phyloP scores from a whole-genome alignment of 2,113 vertebrate species.

The Gymnogyps californianus region DNA sequence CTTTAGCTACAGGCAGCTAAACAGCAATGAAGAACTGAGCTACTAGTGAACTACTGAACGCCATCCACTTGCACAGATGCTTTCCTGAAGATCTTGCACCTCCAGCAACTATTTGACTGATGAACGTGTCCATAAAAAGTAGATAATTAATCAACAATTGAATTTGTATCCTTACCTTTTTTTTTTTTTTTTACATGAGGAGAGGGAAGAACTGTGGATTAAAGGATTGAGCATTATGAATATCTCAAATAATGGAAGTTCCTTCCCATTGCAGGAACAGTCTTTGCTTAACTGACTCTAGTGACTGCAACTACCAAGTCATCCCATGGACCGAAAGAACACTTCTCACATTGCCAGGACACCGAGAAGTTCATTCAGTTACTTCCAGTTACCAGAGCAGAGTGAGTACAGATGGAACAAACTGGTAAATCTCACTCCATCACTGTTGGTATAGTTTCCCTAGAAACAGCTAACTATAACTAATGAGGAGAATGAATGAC shows the following conservation, averaged over 20 bases:
- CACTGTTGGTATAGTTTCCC: not conserved
- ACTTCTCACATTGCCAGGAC: not conserved
- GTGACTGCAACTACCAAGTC: not conserved
- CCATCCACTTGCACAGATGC: not conserved
- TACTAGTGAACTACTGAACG: not conserved
- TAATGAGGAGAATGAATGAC: not conserved
- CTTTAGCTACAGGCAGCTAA: not conserved
- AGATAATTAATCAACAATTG: not conserved
- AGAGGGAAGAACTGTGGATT: not conserved
- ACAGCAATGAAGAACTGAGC: not conserved
- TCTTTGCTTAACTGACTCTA: not conserved
- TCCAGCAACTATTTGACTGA: not conserved
- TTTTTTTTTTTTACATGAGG: not conserved
- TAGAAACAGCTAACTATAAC: not conserved
- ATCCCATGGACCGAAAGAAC: not conserved
- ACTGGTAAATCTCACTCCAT: not conserved
- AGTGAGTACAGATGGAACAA: not conserved
- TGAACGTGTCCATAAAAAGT: not conserved
- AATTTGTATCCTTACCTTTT: not conserved
- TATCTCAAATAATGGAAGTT: not conserved
- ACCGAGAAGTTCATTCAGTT: not conserved
- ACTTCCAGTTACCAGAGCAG: not conserved
- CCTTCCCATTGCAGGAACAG: not conserved
- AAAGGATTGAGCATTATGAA: fast-evolving
- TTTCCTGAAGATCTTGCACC: not conserved